Evolutionary conservation across 2,888 invertebrate species (phyloP).

Genomic region (Fragum whitleyi): DNA sequence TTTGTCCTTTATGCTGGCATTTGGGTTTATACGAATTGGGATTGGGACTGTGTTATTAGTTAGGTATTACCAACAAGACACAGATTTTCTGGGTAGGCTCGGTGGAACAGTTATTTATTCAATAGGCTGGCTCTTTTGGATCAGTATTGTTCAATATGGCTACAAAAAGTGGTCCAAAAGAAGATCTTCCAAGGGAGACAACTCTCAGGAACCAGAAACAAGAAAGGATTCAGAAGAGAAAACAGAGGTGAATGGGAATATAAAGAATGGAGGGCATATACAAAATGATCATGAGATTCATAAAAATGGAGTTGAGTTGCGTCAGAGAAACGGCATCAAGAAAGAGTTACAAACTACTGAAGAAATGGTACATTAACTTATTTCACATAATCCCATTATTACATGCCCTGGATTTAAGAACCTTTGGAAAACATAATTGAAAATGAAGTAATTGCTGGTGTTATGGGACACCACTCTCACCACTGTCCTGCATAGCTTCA

Average conservation of each 20-base stretch:
- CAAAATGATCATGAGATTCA: neutral
- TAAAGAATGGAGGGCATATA: constrained; percentile 23
- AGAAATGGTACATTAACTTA: neutral
- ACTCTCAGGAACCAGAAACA: neutral
- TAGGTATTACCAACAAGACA: constrained; percentile 76
- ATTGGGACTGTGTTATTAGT: constrained; percentile 79
- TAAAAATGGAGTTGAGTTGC: constrained; percentile 6
- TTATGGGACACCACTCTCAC: too few species aligned
- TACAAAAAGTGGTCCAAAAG: constrained; percentile 74
- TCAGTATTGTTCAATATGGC: constrained; percentile 80
- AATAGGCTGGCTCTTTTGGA: constrained; percentile 82
- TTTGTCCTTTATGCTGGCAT: constrained; percentile 79
- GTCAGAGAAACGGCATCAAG: constrained; percentile 31
- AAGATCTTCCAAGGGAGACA: constrained; percentile 41
- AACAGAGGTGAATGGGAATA: constrained; percentile 36
- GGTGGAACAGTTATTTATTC: constrained; percentile 81
- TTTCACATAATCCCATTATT: too few species aligned
- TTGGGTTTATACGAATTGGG: constrained; percentile 80
- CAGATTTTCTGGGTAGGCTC: constrained; percentile 76
- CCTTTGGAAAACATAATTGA: too few species aligned
- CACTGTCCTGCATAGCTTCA: too few species aligned
- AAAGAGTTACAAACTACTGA: neutral
- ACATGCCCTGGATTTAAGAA: too few species aligned
- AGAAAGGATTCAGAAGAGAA: neutral
- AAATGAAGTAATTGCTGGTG: too few species aligned